Percentiles rank a stretch among this genome's conserved stretches.
Evolutionary conservation across 1,140 invertebrate genomes (phyloP).

Genomic region (Semibalanus balanoides): DNA sequence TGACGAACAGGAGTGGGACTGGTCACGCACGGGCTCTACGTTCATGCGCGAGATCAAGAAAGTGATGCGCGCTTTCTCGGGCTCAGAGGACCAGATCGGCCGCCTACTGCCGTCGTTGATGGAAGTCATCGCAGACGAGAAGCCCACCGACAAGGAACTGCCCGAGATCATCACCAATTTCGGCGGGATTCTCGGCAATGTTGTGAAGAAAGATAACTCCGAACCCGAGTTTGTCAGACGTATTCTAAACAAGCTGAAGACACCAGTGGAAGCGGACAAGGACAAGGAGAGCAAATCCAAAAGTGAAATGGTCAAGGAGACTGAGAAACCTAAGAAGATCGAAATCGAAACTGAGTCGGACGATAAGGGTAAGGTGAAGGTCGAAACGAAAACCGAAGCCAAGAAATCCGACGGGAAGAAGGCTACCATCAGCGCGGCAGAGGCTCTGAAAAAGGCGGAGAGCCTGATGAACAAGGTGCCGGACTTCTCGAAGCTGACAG

Average conservation of each 20-base stretch:
- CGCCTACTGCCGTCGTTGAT: background rate
- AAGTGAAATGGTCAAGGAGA: background rate
- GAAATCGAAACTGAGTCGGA: background rate
- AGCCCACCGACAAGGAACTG: background rate
- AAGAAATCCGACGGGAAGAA: background rate
- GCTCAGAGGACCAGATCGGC: background rate
- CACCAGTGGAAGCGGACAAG: background rate
- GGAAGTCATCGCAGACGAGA: background rate
- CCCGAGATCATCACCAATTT: background rate
- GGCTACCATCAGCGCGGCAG: background rate
- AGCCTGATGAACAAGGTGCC: background rate
- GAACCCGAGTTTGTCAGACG: background rate
- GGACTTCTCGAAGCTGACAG: background rate
- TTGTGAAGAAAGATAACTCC: background rate
- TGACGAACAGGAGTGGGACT: constrained; percentile 1
- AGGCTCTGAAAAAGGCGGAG: background rate
- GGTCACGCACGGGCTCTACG: background rate
- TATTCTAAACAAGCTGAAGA: background rate
- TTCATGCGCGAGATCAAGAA: background rate
- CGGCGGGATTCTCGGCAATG: background rate
- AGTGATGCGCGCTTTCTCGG: background rate
- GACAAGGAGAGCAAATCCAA: background rate
- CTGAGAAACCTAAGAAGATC: background rate
- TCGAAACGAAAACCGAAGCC: background rate
- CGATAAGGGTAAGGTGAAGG: background rate